These are phyloP conservation scores for Rhamnusium bicolor DNA, from an alignment of 2,888 invertebrate genomes.

Conservation along the genomic window DNA sequence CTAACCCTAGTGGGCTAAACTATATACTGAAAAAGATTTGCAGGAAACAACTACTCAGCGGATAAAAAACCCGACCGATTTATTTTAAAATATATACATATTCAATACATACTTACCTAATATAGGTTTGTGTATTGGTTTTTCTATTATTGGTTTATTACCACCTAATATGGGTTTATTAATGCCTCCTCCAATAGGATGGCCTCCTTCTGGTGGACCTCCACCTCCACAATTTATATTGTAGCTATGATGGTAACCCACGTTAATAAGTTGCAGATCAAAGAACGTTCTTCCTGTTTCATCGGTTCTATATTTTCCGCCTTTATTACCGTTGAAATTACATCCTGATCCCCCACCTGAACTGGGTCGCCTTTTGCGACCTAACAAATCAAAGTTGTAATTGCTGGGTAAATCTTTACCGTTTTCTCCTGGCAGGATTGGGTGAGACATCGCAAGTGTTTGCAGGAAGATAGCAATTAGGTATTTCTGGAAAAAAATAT, in stretches of 20 bases:
- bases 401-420: slow-evolving; percentile 25
- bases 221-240: slow-evolving; percentile 58
- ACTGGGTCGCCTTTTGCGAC: not conserved
- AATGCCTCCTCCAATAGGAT: slow-evolving; percentile 19
- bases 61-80: too few species aligned
- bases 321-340: slow-evolving; percentile 45
- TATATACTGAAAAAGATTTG: too few species aligned
- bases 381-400: slow-evolving; percentile 1
- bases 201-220: not conserved
- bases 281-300: slow-evolving; percentile 59
- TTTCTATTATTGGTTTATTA: not conserved
- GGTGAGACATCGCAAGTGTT: not conserved
- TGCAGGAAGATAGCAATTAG: not conserved
- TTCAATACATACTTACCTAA: slow-evolving; percentile 30
- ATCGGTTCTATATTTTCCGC: slow-evolving; percentile 46
- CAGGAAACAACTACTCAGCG: too few species aligned
- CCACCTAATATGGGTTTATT: slow-evolving; percentile 1
- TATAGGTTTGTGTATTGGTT: slow-evolving; percentile 38
- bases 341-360: slow-evolving; percentile 40
- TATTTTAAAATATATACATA: too few species aligned
- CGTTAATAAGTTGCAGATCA: slow-evolving; percentile 57
- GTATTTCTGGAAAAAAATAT: not conserved
- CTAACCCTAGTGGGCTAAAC: too few species aligned
- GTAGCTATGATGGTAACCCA: slow-evolving; percentile 60
- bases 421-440: slow-evolving; percentile 8